Evolutionary conservation across 2,888 invertebrate species (phyloP), one percentile per base, ranked within the genome.

Genomic region (Tenthredo scrophulariae): DNA sequence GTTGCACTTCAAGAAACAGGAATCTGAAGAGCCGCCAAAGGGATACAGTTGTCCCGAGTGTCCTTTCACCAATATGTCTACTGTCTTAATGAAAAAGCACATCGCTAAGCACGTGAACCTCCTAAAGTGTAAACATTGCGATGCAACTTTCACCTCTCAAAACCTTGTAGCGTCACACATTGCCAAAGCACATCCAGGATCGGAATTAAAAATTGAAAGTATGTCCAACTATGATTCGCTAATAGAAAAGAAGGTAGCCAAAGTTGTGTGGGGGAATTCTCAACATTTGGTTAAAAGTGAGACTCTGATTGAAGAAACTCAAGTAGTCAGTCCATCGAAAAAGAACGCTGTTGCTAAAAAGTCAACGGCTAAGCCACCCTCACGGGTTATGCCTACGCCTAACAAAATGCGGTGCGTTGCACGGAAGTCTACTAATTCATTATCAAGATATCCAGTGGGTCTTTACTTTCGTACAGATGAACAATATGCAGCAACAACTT

Each of bases 371-470:
- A 92, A 91, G 40, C 88, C 88, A 43, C 86, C 90, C 0, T 74
- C 86, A 13, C 84, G 87, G 0, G 37, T 88, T 0, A 86, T 86
- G 9, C 85, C 87, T 0, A 54, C 75, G 0, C 88, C 90, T 0
- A 86, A 74, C 9, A 90, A 89, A 29, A 70, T 89, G 18, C 91
- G 90, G 54, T 88, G 92, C 2, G 93, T 93, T 0, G 94, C 94
- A 2, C 89, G 93, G 65, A 95, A 95, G 88, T 95, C 95, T 0
- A 95, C 95, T 0, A 94, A 95, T 18, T 91, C 91, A 1, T 87
- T 91, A 80, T 90, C 92, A 0, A 88, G 89, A n/a, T 90, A 90
- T 85, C 89, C 89, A 3, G 67, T 87, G 2, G 88, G 87, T 18
- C 67, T 88, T 0, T 87, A 87, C 67, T 88, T 89, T 46, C 75